Conservation (phyloP, 2,113 vertebrate species). For the Sterrhoptilus dennistouni region DNA sequence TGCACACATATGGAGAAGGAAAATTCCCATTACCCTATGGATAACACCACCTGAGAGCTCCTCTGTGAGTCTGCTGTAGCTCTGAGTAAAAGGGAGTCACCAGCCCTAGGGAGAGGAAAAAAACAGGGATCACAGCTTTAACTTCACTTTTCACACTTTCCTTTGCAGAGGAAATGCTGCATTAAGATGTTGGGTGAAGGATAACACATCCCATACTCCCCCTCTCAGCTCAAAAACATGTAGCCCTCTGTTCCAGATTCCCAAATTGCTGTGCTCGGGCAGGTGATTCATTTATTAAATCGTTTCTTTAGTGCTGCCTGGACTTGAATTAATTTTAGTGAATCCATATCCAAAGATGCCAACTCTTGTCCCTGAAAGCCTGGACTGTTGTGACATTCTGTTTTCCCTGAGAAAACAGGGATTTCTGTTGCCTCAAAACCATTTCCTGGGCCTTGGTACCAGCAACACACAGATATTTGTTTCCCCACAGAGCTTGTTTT, state of each 20-base stretch:
- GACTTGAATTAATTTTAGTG: not conserved
- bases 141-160: not conserved
- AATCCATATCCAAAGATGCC: not conserved
- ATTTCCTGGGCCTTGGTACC: not conserved
- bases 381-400: not conserved
- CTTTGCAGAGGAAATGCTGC: not conserved
- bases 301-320: not conserved
- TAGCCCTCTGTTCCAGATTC: not conserved
- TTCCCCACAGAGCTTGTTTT: not conserved
- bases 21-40: not conserved
- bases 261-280: not conserved
- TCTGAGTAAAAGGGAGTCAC: not conserved
- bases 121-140: not conserved
- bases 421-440: not conserved
- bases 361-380: not conserved
- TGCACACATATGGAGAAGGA: accelerated
- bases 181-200: not conserved
- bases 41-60: not conserved
- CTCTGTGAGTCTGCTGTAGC: accelerated
- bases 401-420: not conserved
- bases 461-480: not conserved
- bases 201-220: slow-evolving; percentile 20
- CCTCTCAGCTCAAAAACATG: not conserved
- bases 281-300: not conserved
- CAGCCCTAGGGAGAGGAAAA: not conserved